phyloP scores from a whole-genome alignment of 1,140 invertebrate species.

The Glossosoma conforme region DNA sequence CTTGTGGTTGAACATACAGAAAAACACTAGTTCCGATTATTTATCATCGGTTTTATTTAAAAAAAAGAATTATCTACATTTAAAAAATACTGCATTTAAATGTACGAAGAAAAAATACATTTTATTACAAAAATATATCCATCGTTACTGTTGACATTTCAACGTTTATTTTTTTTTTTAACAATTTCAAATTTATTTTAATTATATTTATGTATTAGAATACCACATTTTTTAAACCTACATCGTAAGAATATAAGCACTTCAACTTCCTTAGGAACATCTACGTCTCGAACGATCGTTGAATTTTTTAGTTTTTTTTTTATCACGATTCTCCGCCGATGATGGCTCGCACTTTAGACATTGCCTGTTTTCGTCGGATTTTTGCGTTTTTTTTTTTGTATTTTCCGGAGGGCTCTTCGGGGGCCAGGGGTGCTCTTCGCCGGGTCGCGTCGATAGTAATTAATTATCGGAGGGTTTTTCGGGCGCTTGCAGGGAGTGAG shows the following conservation, averaged over 20 bases:
- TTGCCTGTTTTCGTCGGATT: too few species aligned
- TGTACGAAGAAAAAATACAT: conserved; percentile 10
- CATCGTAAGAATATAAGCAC: conserved; percentile 30
- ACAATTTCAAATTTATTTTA: not conserved
- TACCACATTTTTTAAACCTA: conserved; percentile 18
- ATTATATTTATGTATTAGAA: not conserved
- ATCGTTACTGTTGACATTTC: not conserved
- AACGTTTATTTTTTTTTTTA: conserved; percentile 9
- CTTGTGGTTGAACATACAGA: conserved; percentile 33
- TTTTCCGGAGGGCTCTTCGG: too few species aligned
- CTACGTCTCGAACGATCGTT: not conserved
- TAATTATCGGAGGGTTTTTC: too few species aligned
- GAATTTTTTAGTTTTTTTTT: too few species aligned
- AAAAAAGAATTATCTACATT: conserved; percentile 11
- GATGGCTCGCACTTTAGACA: too few species aligned
- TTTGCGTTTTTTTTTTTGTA: too few species aligned
- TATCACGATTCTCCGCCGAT: too few species aligned
- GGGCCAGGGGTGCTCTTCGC: too few species aligned
- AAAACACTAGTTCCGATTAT: conserved; percentile 25
- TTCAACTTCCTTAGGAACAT: conserved; percentile 31
- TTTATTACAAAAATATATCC: not conserved
- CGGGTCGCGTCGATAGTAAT: too few species aligned
- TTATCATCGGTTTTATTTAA: conserved; percentile 16
- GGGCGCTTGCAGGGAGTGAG: too few species aligned
- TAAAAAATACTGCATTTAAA: conserved; percentile 3